Base-by-base conservation (phyloP, 2,888 invertebrate species). In the Ischnus inquisitorius region DNA sequence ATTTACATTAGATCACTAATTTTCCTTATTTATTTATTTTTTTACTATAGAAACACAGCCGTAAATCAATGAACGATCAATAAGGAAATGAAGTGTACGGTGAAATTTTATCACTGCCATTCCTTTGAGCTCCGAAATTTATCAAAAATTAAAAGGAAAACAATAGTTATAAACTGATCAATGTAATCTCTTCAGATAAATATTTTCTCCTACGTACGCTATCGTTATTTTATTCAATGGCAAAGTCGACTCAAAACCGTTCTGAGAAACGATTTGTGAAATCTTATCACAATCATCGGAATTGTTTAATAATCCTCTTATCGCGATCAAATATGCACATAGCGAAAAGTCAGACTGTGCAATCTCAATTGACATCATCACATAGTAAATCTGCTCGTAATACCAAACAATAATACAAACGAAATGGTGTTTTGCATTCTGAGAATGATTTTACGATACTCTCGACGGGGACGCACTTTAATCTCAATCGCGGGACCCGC, bases 221-320 rank as follows among this genome's bases (percentile, higher is more conserved):
- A 54, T 28, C 57, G 12, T 28, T 28, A 3, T n/a, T 60, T 60
- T 28, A 28, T 25, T 25, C 34, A 6, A n/a, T 25, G 6, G 28
- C 10, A 28, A 39, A 10, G 16, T 54, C 48, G 51, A 48, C 3
- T 22, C 10, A 62, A 60, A 41, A 65, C 43, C 43, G 3, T 22
- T 60, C 28, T 28, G 22, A 28, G 22, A 60, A 60, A 14, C 4
- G 25, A 60, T 60, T 60, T 60, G 25, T 28, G 16, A 48, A 64
- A 74, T 80, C 74, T 65, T 79, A 74, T 79, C 79, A 46, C 39
- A 22, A n/a, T 72, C 25, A 22, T 72, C 25, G 12, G n/a, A 19
- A 72, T 72, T 54, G 51, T 72, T 79, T 72, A 79, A 72, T 72
- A 72, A 74, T 39, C 60, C 67, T 48, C 28, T 65, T 72, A 79